Conservation (phyloP, 2,888 invertebrate species). For the Chaetogeoica ovagalla region DNA sequence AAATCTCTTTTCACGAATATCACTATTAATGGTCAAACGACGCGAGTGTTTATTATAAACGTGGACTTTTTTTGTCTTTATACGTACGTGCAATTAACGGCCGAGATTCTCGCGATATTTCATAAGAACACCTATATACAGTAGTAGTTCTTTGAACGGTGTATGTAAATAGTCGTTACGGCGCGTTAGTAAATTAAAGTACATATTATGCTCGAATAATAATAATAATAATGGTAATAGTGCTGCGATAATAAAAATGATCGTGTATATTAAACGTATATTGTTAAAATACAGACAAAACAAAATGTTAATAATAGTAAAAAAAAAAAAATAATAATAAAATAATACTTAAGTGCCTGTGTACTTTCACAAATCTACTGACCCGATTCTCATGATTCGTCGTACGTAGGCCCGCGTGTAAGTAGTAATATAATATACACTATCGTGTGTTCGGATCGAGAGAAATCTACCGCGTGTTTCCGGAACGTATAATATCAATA, state of each 20-base stretch:
- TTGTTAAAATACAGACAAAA: constrained; percentile 26
- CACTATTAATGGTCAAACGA: too few relatives aligned
- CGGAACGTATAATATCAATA: constrained; percentile 16
- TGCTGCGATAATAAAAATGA: neutral
- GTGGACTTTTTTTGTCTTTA: too few relatives aligned
- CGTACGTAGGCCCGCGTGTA: constrained; percentile 19
- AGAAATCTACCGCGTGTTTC: constrained; percentile 44
- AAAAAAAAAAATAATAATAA: too few relatives aligned
- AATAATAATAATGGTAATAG: neutral
- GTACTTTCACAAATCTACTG: constrained; percentile 50
- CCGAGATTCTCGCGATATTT: neutral
- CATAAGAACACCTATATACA: neutral
- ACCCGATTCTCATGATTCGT: constrained; percentile 51
- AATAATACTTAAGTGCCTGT: constrained; percentile 24
- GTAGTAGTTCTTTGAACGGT: neutral
- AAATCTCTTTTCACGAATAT: too few relatives aligned
- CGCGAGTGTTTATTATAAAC: too few relatives aligned
- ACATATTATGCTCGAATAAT: neutral
- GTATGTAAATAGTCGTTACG: constrained; percentile 5
- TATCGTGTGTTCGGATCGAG: constrained; percentile 31
- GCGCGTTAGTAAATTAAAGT: constrained; percentile 9
- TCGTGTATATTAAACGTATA: neutral
- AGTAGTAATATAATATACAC: constrained; percentile 6
- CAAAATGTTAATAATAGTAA: constrained; percentile 51
- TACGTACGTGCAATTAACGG: neutral